Percentiles rank a stretch among this genome's conserved stretches.
These are phyloP conservation scores for Tortrix viridana DNA, from an alignment of 2,888 invertebrate species.

Conservation along the genomic window DNA sequence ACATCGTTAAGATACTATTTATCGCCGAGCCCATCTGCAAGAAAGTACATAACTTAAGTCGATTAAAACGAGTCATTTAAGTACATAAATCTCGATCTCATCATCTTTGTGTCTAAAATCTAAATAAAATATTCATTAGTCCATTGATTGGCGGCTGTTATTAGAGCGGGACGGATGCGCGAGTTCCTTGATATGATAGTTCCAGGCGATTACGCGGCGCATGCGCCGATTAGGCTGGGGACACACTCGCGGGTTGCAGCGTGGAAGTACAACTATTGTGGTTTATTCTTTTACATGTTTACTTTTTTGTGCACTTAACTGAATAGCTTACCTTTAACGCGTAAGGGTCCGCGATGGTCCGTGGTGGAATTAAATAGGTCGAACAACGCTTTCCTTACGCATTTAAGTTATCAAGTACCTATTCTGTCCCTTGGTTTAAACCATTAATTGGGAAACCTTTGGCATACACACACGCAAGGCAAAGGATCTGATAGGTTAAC, in stretches of 20 bases:
- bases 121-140: neutral
- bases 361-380: too few species aligned
- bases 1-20: neutral
- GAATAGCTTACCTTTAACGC: too few species aligned
- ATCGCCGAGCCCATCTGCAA: neutral
- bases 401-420: too few species aligned
- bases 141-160: neutral
- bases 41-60: neutral
- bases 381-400: too few species aligned
- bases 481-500: too few species aligned
- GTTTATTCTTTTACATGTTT: too few species aligned
- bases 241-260: neutral
- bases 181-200: slow-evolving; percentile 31
- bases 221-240: neutral
- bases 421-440: too few species aligned
- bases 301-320: too few species aligned
- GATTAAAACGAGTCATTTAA: neutral
- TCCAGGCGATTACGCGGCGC: slow-evolving; percentile 20
- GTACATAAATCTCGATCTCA: neutral
- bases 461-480: too few species aligned
- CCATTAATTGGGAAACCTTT: too few species aligned
- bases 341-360: too few species aligned
- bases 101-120: neutral
- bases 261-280: too few species aligned
- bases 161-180: slow-evolving; percentile 20